Evolutionary conservation across 2,113 vertebrate species (phyloP).

Genomic region (Brachyhypopomus occidentalis): DNA sequence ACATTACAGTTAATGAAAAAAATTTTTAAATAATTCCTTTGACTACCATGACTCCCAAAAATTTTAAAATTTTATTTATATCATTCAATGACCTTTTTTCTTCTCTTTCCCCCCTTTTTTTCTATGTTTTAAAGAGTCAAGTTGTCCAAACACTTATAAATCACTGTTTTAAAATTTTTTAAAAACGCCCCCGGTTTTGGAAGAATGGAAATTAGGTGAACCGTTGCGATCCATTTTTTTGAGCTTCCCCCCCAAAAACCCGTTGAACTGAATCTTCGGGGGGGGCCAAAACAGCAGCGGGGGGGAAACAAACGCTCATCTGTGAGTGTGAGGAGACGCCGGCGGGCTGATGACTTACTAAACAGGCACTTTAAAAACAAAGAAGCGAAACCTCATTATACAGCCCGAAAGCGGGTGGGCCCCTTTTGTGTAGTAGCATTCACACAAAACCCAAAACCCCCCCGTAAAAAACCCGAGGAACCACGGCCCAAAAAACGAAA

Average conservation of each 20-base stretch:
- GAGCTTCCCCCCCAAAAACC: neutral
- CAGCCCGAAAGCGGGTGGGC: conserved; percentile 43
- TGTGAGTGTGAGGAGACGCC: conserved; percentile 17
- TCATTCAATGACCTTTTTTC: neutral
- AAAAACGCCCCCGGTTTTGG: neutral
- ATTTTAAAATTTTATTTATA: too few species aligned
- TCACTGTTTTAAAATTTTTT: neutral
- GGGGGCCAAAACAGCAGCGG: conserved; percentile 25
- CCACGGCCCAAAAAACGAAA: neutral
- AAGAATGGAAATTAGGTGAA: neutral
- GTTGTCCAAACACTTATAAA: neutral
- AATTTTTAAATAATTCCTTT: too few species aligned
- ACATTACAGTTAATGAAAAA: too few species aligned
- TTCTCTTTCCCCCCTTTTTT: neutral
- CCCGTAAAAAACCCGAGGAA: conserved; percentile 8
- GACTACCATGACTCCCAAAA: too few species aligned
- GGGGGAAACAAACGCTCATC: conserved; percentile 20
- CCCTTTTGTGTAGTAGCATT: conserved; percentile 14
- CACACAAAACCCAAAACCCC: conserved; percentile 32
- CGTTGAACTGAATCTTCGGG: neutral
- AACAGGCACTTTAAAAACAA: conserved; percentile 46
- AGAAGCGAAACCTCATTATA: conserved; percentile 50
- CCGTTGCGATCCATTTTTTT: neutral
- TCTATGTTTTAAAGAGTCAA: neutral
- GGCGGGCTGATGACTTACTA: conserved; percentile 28